Conservation (phyloP, 2,113 vertebrate species). For the Embiotoca jacksoni region DNA sequence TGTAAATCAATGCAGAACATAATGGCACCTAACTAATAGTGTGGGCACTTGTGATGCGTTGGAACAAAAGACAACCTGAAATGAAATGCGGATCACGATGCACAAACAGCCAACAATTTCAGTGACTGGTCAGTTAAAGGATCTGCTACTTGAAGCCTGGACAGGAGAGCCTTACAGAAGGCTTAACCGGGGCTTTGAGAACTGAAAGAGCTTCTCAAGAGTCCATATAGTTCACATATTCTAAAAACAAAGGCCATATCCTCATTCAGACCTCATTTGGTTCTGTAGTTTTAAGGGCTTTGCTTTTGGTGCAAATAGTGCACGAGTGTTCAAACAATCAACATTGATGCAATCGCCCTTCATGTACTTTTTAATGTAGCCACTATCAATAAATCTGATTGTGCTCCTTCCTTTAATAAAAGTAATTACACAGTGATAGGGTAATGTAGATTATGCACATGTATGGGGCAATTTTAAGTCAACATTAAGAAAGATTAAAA, state of each 20-base stretch:
- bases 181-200: slow-evolving; percentile 7
- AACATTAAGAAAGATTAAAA: slow-evolving; percentile 2
- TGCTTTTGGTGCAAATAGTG: slow-evolving; percentile 75
- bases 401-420: slow-evolving; percentile 44
- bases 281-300: slow-evolving; percentile 65
- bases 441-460: slow-evolving; percentile 37
- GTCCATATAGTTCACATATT: slow-evolving; percentile 9
- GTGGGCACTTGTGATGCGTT: slow-evolving; percentile 70
- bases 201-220: slow-evolving; percentile 39
- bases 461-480: slow-evolving; percentile 24
- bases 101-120: slow-evolving; percentile 38
- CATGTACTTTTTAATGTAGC: slow-evolving; percentile 22
- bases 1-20: slow-evolving; percentile 23
- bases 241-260: slow-evolving; percentile 26
- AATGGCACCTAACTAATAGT: slow-evolving; percentile 48
- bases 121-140: slow-evolving; percentile 58
- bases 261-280: slow-evolving; percentile 41
- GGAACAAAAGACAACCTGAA: slow-evolving; percentile 58
- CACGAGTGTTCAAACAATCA: slow-evolving; percentile 51
- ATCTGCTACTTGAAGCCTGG: slow-evolving; percentile 48
- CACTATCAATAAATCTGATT: slow-evolving; percentile 62
- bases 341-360: slow-evolving; percentile 23
- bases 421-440: slow-evolving; percentile 11
- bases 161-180: background rate
- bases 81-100: slow-evolving; percentile 34